Evolutionary conservation across 2,797 vertebrate genomes (phyloP), one percentile per base, ranked within the genome.

Genomic region (Enteromius fasciolatus): DNA sequence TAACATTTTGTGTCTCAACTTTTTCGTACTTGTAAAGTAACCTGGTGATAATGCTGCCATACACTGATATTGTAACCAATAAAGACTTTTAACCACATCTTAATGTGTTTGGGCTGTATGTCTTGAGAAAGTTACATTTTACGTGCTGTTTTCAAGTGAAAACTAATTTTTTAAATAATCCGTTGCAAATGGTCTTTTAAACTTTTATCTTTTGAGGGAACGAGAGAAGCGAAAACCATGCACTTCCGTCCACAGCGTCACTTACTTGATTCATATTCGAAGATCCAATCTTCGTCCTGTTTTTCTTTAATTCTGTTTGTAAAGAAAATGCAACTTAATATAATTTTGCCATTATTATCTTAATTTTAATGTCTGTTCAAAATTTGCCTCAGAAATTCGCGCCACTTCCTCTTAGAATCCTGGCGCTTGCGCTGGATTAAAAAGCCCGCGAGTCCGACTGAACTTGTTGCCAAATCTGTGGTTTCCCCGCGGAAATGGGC

Each of bases 1-100:
- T 93, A 91, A 96, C 94, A 95, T 88, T 94, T 95, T 87, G 84
- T 94, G 94, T 93, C 94, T 96, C 90, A 91, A 94, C 93, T 94
- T 80, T 92, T 95, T 97, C 96, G 95, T 97, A 95, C 97, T 96
- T 98, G 97, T 98, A 97, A 94, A 97, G 96, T 96, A 95, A 95
- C 96, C 97, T 95, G 94, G 96, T 97, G 96, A 95, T 96, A 95
- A 93, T 90, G 94, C 97, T 97, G 94, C 95, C 95, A 97, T 97
- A 95, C 97, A 93, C 95, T 96, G 93, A 93, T 95, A 96, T 94
- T 97, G 94, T 98, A 97, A 97, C 95, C 95, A 98, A 98, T 99
- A 97, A 99, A 92, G 93, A 95, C 96, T 96, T 97, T 97, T 97
- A 97, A 98, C 95, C 95, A 95, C 93, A 78, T 57, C n/a, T 76